Conservation (phyloP, 2,797 vertebrate genomes). For the Poeciliopsis gracilis region DNA sequence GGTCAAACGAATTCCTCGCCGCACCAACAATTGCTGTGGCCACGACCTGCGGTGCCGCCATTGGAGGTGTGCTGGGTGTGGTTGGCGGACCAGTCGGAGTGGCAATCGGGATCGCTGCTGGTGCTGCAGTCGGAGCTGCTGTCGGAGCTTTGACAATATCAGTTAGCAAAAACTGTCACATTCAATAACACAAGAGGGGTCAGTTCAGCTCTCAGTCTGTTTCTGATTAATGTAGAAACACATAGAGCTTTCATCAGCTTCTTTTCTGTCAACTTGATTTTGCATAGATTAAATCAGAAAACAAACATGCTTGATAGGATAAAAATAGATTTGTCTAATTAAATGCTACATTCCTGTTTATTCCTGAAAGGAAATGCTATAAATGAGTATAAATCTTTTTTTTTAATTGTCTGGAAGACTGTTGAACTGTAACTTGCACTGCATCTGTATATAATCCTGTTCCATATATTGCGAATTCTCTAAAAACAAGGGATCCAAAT, state of each 20-base stretch:
- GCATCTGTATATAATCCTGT: neutral
- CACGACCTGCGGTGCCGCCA: constrained; percentile 33
- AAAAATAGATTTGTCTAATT: neutral
- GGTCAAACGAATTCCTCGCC: constrained; percentile 35
- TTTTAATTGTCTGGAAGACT: neutral
- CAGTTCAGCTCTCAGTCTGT: neutral
- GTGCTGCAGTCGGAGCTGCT: constrained; percentile 45
- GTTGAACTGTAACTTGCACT: neutral
- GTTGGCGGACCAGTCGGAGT: constrained; percentile 46
- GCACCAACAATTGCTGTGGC: constrained; percentile 14
- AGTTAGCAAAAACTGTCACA: constrained; percentile 32
- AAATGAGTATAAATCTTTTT: neutral
- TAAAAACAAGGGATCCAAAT: neutral
- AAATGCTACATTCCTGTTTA: neutral
- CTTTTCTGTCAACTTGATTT: neutral
- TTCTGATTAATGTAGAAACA: neutral
- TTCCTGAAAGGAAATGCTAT: neutral
- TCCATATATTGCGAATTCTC: neutral
- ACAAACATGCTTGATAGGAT: neutral
- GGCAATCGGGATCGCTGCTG: constrained; percentile 41
- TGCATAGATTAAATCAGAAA: neutral
- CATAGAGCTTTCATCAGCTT: neutral
- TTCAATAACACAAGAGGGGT: constrained; percentile 38
- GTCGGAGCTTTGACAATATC: constrained; percentile 36
- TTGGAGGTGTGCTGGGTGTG: constrained; percentile 49